Evolutionary conservation across 2,888 invertebrate genomes (phyloP), one percentile per base, ranked within the genome.

Genomic region (Dicyrtomina minuta): DNA sequence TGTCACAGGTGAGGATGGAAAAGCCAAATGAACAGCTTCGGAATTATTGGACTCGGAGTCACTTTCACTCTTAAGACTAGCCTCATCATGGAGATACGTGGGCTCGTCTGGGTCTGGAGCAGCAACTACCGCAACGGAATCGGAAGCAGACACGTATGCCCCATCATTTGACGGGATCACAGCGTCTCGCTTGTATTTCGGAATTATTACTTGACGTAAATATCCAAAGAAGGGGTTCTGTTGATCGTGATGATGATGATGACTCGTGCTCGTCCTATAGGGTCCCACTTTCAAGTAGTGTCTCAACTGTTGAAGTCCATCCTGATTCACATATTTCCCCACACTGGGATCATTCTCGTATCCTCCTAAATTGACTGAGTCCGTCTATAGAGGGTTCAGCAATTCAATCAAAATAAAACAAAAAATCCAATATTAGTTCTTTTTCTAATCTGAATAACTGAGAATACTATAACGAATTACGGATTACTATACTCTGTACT

Each of bases 271-370:
- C 10, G 61, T 66, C 22, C 74, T 70, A 72, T 77, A 78, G 13
- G 77, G 77, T 15, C 78, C 78, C 22, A 76, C 77, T 74, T 76
- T 77, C 41, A 78, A 70, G 64, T 77, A 77, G 49, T 78, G 78
- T 33, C 78, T 70, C 26, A 78, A 69, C 59, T 77, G 77, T 68
- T 78, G 77, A 33, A 78, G 74, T 53, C 78, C 78, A 69, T 78
- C 77, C 67, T 78, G 78, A 65, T 78, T 78, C 41, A 78, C 77
- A 61, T 78, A 78, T 62, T 78, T 78, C 15, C 78, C 78, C 49
- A 78, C 73, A 44, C 74, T 73, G 10, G 78, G 78, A 65, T 78
- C 78, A 60, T 78, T 78, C 67, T 75, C 78, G 67, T 75, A 76
- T 4, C 75, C 73, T 10, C 73, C 72, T 46, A 78, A 70, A 60